Conservation (phyloP, 2,888 invertebrate genomes). For the Hyposoter didymator region DNA sequence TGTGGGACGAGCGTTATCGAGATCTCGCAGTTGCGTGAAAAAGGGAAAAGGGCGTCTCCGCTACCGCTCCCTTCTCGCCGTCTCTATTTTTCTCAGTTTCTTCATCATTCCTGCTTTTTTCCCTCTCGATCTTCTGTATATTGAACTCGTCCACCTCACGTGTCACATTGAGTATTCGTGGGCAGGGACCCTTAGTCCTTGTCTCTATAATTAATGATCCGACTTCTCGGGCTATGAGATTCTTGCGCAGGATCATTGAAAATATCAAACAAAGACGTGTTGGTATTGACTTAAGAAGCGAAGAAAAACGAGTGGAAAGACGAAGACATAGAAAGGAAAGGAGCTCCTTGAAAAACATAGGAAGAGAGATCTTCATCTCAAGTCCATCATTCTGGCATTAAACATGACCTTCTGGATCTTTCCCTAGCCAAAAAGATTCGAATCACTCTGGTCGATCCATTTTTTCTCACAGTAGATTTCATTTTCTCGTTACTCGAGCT, state of each 20-base stretch:
- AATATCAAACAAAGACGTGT: constrained; percentile 15
- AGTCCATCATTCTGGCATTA: constrained; percentile 30
- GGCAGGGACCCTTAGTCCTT: constrained; percentile 43
- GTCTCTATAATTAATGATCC: constrained; percentile 61
- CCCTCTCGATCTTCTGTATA: constrained; percentile 10
- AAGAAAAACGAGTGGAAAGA: background rate
- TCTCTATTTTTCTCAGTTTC: constrained; percentile 15
- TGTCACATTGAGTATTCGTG: constrained; percentile 52
- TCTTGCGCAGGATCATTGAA: constrained; percentile 13
- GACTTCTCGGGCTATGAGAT: constrained; percentile 54
- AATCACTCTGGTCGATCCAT: constrained; percentile 22
- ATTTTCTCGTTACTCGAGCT: constrained; percentile 32
- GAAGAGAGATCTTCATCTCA: constrained; percentile 49
- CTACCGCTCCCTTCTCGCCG: constrained; percentile 13
- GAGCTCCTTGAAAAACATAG: background rate
- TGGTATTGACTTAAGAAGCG: background rate
- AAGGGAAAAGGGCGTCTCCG: constrained; percentile 46
- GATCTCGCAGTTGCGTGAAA: constrained; percentile 58
- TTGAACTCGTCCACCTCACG: constrained; percentile 15
- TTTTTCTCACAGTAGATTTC: constrained; percentile 23
- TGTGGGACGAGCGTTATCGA: constrained; percentile 62
- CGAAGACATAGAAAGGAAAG: background rate
- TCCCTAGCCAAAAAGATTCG: constrained; percentile 4
- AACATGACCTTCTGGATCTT: constrained; percentile 37
- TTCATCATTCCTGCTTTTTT: background rate